A percentile compares a stretch with the other conserved stretches of the same genome.
Evolutionary conservation across 2,113 vertebrate species (phyloP).

Genomic region (Amblyopsis rosae): DNA sequence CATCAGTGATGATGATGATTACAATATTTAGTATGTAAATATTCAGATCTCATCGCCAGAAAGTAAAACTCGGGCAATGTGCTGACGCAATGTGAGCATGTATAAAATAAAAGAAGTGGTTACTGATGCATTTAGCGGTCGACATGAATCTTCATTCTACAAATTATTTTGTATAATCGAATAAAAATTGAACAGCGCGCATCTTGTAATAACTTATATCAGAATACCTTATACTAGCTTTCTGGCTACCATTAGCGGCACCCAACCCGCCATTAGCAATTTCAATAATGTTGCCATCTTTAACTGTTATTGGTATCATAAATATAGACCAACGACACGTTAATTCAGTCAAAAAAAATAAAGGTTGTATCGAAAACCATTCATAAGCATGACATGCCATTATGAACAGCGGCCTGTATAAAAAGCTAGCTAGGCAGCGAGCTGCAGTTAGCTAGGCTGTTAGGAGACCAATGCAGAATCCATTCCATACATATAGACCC

Average conservation of each 20-base stretch:
- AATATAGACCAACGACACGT: no score
- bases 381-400: background rate
- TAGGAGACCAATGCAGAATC: background rate
- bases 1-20: no score
- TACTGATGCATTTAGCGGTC: background rate
- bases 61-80: background rate
- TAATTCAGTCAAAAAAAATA: no score
- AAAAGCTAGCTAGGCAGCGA: background rate
- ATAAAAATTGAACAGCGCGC: no score
- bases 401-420: background rate
- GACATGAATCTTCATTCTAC: no score
- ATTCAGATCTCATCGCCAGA: background rate
- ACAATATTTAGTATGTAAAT: background rate
- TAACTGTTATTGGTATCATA: background rate
- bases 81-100: background rate
- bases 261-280: background rate
- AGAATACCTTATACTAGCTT: constrained; percentile 27
- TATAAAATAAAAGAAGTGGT: background rate
- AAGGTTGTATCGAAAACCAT: constrained; percentile 10
- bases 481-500: background rate
- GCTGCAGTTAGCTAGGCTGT: background rate
- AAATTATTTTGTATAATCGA: no score
- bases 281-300: constrained; percentile 1
- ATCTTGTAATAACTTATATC: background rate
- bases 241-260: constrained; percentile 37